A percentile compares a stretch with the other conserved stretches of the same genome.
These are phyloP conservation scores for Trachymyrmex septentrionalis DNA, from an alignment of 1,140 invertebrate genomes.

Conservation along the genomic window DNA sequence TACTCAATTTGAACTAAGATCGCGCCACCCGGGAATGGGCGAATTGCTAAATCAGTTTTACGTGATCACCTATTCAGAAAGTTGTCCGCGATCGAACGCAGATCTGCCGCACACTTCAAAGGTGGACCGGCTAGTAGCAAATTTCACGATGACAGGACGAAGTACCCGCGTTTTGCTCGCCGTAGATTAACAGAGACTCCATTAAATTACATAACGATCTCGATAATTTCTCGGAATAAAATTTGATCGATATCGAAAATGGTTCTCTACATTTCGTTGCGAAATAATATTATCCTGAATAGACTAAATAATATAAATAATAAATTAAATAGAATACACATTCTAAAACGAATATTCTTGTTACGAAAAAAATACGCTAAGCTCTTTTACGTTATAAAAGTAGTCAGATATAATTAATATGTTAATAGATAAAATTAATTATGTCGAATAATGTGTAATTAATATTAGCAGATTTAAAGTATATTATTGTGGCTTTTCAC, in stretches of 20 bases:
- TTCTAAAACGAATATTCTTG: neutral
- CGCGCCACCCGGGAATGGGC: slow-evolving; percentile 84
- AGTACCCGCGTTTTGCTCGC: slow-evolving; percentile 19
- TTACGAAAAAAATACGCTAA: neutral
- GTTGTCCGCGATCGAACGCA: slow-evolving; percentile 82
- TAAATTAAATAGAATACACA: neutral
- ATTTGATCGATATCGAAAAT: neutral
- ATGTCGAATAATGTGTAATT: neutral
- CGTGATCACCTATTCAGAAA: slow-evolving; percentile 87
- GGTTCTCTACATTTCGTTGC: neutral
- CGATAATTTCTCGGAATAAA: neutral
- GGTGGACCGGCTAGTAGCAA: slow-evolving; percentile 63
- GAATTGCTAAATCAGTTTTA: slow-evolving; percentile 87
- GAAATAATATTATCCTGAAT: neutral
- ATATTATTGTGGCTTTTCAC: neutral
- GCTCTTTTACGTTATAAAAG: neutral
- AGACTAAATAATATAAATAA: neutral
- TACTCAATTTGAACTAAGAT: slow-evolving; percentile 87
- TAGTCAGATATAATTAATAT: neutral
- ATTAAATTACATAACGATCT: slow-evolving; percentile 46
- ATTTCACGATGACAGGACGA: slow-evolving; percentile 35
- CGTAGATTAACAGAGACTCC: slow-evolving; percentile 29
- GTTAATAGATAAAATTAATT: neutral
- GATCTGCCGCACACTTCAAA: slow-evolving; percentile 74
- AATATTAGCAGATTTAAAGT: neutral